Percentiles rank a stretch among this genome's conserved stretches.
Evolutionary conservation across 2,113 vertebrate species (phyloP).

Genomic region (Laticauda laticaudata): DNA sequence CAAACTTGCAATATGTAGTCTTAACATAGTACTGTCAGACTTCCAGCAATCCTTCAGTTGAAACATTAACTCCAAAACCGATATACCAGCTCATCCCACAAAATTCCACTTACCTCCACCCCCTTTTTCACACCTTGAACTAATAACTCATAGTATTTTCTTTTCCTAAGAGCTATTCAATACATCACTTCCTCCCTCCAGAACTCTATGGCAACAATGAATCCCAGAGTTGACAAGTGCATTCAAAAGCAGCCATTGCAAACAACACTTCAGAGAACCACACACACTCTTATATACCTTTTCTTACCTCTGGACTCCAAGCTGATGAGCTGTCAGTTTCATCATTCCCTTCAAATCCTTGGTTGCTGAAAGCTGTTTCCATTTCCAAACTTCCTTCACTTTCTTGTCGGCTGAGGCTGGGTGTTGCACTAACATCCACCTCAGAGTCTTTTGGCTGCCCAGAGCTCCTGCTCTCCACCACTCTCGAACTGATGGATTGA

Average conservation of each 20-base stretch:
- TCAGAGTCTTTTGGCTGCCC: constrained; percentile 40
- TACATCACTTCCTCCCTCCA: too few relatives aligned
- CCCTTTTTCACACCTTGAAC: too few relatives aligned
- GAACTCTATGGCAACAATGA: too few relatives aligned
- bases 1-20: neutral
- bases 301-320: constrained; percentile 86
- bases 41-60: too few relatives aligned
- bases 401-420: constrained; percentile 52
- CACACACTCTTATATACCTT: neutral
- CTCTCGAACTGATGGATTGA: constrained; percentile 56
- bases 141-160: too few relatives aligned
- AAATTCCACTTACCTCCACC: too few relatives aligned
- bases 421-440: constrained; percentile 33
- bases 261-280: neutral
- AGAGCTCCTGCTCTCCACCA: constrained; percentile 31
- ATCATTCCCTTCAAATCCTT: constrained; percentile 72
- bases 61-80: too few relatives aligned
- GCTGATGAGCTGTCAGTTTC: constrained; percentile 79
- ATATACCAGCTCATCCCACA: too few relatives aligned
- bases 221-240: neutral
- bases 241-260: neutral
- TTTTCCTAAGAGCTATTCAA: too few relatives aligned
- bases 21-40: neutral
- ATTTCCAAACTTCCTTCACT: constrained; percentile 65
- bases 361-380: constrained; percentile 66